phyloP scores from a whole-genome alignment of 2,797 vertebrate species.

The Melanotaenia nigrans region DNA sequence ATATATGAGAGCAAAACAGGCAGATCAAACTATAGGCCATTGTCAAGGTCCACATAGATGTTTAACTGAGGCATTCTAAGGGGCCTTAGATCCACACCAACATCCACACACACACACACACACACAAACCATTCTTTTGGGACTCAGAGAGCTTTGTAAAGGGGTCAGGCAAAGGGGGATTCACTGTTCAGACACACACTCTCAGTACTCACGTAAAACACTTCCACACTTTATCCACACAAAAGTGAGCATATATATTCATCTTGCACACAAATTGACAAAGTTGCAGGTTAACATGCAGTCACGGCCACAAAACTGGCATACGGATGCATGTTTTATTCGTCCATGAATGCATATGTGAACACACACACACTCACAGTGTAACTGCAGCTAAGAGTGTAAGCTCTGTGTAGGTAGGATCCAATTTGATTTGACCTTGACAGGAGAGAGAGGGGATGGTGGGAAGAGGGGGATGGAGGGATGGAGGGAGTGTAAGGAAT shows the following conservation, averaged over 20 bases:
- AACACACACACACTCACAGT: constrained; percentile 28
- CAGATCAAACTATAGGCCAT: constrained; percentile 45
- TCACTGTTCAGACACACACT: constrained; percentile 34
- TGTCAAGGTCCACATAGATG: constrained; percentile 59
- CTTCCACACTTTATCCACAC: constrained; percentile 20
- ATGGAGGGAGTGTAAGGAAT: constrained; percentile 60
- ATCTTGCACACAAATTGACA: constrained; percentile 35
- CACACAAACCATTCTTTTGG: constrained; percentile 34
- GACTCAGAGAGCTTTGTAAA: constrained; percentile 48
- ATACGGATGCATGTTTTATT: constrained; percentile 45
- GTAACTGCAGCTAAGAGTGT: constrained; percentile 39
- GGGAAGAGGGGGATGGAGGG: constrained; percentile 47
- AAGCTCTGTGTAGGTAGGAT: constrained; percentile 83
- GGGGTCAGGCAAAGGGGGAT: constrained; percentile 50
- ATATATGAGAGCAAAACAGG: constrained; percentile 29
- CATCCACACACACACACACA: constrained; percentile 30
- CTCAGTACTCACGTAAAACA: constrained; percentile 35
- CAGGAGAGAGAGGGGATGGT: constrained; percentile 53
- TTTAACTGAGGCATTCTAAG: constrained; percentile 39
- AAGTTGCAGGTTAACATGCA: constrained; percentile 48
- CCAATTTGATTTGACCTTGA: constrained; percentile 92
- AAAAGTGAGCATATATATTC: constrained; percentile 50
- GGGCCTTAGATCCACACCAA: constrained; percentile 7
- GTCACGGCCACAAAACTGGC: constrained; percentile 51
- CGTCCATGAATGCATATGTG: constrained; percentile 31